phyloP scores from a whole-genome alignment of 1,140 invertebrate species.

The Hydropsyche tenuis region DNA sequence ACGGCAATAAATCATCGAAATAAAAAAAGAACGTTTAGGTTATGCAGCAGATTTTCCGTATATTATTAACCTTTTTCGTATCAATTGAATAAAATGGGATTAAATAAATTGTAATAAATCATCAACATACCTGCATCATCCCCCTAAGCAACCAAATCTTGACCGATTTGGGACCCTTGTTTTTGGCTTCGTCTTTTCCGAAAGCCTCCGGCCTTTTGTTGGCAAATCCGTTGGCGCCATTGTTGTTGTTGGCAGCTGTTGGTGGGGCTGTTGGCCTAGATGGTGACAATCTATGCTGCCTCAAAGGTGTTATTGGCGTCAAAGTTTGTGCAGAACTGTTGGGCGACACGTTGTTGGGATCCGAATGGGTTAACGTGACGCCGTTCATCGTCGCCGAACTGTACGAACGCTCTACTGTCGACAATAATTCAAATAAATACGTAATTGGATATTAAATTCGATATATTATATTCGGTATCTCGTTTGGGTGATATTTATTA shows the following conservation, averaged over 20 bases:
- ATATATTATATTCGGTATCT: too few relatives aligned
- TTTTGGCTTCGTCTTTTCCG: constrained; percentile 23
- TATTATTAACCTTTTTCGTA: too few relatives aligned
- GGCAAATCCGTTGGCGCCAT: constrained; percentile 35
- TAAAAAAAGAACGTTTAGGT: too few relatives aligned
- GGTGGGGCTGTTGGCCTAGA: background rate
- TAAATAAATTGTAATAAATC: background rate
- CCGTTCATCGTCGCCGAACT: constrained; percentile 53
- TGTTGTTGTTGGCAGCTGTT: background rate
- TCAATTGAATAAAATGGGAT: too few relatives aligned
- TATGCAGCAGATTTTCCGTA: too few relatives aligned
- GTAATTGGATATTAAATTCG: too few relatives aligned
- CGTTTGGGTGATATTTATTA: too few relatives aligned
- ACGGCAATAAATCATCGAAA: too few relatives aligned
- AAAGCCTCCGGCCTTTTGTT: constrained; percentile 23
- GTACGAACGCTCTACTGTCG: constrained; percentile 51
- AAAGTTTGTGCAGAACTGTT: constrained; percentile 27
- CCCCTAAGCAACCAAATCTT: constrained; percentile 56
- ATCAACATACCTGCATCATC: constrained; percentile 55
- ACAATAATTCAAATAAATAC: too few relatives aligned
- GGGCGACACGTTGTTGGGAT: constrained; percentile 35
- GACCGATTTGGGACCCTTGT: constrained; percentile 51
- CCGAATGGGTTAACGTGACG: constrained; percentile 38
- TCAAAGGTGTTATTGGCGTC: constrained; percentile 31
- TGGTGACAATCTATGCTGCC: constrained; percentile 43